Percentiles rank a stretch among this genome's conserved stretches.
phyloP scores from a whole-genome alignment of 2,888 invertebrate genomes.

The Amblyjoppa fuscipennis region DNA sequence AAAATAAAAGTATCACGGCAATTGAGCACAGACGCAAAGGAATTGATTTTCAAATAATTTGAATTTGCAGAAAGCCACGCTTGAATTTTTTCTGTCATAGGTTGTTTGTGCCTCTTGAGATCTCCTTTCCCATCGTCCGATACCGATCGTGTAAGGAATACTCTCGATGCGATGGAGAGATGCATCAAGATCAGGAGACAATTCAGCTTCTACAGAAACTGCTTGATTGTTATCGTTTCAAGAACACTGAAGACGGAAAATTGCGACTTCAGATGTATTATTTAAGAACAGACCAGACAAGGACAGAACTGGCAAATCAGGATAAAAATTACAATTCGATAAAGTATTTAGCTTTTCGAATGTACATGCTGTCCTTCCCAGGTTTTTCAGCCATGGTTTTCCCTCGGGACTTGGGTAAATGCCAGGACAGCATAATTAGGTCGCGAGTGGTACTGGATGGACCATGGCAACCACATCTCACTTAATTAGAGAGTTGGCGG shows the following conservation, averaged over 20 bases:
- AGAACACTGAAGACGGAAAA: neutral
- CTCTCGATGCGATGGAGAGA: neutral
- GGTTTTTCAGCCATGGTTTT: too few relatives aligned
- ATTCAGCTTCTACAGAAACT: neutral
- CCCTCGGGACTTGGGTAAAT: too few relatives aligned
- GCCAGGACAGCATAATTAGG: neutral
- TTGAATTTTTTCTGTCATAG: too few relatives aligned
- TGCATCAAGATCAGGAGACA: neutral
- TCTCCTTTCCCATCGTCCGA: neutral
- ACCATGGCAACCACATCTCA: constrained; percentile 31
- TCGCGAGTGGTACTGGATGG: constrained; percentile 18
- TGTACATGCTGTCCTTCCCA: too few relatives aligned
- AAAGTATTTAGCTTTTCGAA: too few relatives aligned
- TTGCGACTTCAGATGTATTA: neutral
- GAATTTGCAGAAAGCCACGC: too few relatives aligned
- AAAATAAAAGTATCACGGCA: neutral
- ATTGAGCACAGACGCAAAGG: neutral
- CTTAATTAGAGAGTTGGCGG: neutral
- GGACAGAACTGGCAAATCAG: too few relatives aligned
- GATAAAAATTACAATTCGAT: too few relatives aligned
- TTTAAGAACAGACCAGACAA: too few relatives aligned
- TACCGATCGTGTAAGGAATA: neutral
- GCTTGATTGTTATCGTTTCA: neutral
- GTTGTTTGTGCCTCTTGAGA: too few relatives aligned
- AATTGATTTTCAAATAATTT: neutral